These are phyloP conservation scores for Steinernema scapterisci DNA, from an alignment of 2,888 invertebrate genomes.

Conservation along the genomic window DNA sequence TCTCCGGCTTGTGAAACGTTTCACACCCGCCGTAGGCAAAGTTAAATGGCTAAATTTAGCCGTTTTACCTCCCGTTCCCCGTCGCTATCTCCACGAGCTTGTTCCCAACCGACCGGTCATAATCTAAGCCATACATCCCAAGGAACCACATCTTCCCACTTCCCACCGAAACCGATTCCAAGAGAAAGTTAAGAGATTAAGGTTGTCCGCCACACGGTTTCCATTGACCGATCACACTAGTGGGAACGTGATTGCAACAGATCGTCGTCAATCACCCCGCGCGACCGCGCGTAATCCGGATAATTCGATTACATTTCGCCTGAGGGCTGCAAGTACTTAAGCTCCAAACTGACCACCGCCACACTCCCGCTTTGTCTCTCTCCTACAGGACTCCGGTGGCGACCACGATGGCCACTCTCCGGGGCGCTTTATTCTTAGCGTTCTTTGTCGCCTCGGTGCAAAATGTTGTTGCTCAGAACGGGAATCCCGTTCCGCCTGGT, in stretches of 20 bases:
- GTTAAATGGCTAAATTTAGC: no score
- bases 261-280: background rate
- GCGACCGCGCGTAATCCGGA: slow-evolving; percentile 19
- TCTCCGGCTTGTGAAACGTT: no score
- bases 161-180: no score
- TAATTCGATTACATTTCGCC: slow-evolving; percentile 5
- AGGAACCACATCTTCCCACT: no score
- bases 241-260: background rate
- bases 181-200: background rate
- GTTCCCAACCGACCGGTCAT: no score
- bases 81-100: no score
- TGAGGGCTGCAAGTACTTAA: slow-evolving; percentile 1
- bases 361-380: background rate
- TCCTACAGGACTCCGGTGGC: no score
- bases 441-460: background rate
- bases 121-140: no score
- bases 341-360: background rate
- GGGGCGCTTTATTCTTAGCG: background rate
- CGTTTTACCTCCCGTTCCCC: no score
- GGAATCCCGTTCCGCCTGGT: background rate
- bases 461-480: background rate
- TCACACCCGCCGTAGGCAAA: no score
- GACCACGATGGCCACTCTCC: background rate
- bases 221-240: slow-evolving; percentile 1
- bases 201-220: background rate